A percentile compares a stretch with the other conserved stretches of the same genome.
These are phyloP conservation scores for Labroides dimidiatus DNA, from an alignment of 2,797 vertebrate species.

Conservation along the genomic window DNA sequence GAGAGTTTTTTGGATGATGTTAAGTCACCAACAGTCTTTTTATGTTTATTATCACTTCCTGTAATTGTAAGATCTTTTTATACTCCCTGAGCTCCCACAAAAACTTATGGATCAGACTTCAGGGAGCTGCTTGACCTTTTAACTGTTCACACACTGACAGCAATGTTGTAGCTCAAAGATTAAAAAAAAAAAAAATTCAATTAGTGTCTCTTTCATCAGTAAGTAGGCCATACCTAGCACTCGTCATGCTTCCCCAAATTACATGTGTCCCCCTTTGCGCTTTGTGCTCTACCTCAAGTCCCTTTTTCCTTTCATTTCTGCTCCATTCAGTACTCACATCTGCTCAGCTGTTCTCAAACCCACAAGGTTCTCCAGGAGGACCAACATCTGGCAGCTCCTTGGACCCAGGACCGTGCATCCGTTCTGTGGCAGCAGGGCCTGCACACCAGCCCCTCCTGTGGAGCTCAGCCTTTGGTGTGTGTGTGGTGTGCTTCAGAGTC, in stretches of 20 bases:
- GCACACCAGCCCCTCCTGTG: slow-evolving; percentile 73
- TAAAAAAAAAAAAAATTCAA: slow-evolving; percentile 75
- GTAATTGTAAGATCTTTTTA: slow-evolving; percentile 1
- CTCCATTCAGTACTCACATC: slow-evolving; percentile 62
- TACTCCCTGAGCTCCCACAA: not conserved
- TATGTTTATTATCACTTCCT: not conserved
- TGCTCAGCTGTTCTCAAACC: slow-evolving; percentile 62
- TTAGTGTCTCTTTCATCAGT: slow-evolving; percentile 72
- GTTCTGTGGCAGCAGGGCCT: slow-evolving; percentile 66
- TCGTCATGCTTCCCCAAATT: slow-evolving; percentile 41
- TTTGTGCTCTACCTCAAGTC: slow-evolving; percentile 37
- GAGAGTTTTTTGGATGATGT: not conserved
- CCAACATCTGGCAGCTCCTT: slow-evolving; percentile 79
- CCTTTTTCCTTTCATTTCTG: slow-evolving; percentile 48
- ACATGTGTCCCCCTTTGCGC: slow-evolving; percentile 17
- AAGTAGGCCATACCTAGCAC: slow-evolving; percentile 39
- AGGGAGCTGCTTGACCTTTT: slow-evolving; percentile 5
- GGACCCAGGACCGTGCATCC: slow-evolving; percentile 64
- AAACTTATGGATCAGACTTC: slow-evolving; percentile 30
- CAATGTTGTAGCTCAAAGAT: slow-evolving; percentile 39
- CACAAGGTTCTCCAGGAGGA: slow-evolving; percentile 64
- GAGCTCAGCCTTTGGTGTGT: slow-evolving; percentile 77
- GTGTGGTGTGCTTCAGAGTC: slow-evolving; percentile 68
- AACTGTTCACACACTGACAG: slow-evolving; percentile 42
- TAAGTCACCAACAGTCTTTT: not conserved